These are phyloP conservation scores for Stichodactyla mertensii DNA, from an alignment of 64 coral and sea anemone genomes.

Conservation along the genomic window DNA sequence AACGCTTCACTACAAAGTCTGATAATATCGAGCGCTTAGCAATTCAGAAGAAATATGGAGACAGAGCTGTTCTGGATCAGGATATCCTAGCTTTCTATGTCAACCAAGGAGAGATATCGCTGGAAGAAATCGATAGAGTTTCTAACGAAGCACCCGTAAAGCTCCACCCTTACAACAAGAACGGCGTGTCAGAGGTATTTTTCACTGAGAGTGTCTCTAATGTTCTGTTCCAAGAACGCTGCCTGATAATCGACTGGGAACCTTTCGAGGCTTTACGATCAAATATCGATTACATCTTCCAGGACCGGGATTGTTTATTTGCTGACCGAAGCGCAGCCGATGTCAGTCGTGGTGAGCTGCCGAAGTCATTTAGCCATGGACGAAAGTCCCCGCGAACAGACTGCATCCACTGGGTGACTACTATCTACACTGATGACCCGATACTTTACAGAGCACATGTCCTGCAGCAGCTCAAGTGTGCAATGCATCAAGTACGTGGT, in stretches of 20 bases:
- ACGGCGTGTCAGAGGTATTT: slow-evolving; percentile 42
- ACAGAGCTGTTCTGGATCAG: slow-evolving; percentile 59
- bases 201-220: slow-evolving; percentile 60
- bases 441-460: slow-evolving; percentile 70
- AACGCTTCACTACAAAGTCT: slow-evolving; percentile 91
- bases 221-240: slow-evolving; percentile 65
- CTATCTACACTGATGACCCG: slow-evolving; percentile 85
- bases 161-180: slow-evolving; percentile 57
- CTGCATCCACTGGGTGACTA: slow-evolving; percentile 77
- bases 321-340: slow-evolving; percentile 71
- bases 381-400: slow-evolving; percentile 58
- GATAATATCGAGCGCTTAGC: slow-evolving; percentile 89
- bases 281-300: slow-evolving; percentile 68
- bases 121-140: background rate
- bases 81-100: slow-evolving; percentile 79
- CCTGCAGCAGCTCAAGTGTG: slow-evolving; percentile 63
- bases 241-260: slow-evolving; percentile 84
- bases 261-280: slow-evolving; percentile 66
- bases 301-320: slow-evolving; percentile 51
- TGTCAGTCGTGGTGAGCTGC: slow-evolving; percentile 22
- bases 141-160: slow-evolving; percentile 32
- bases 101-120: slow-evolving; percentile 19
- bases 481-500: slow-evolving; percentile 29
- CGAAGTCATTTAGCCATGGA: slow-evolving; percentile 88
- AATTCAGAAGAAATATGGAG: slow-evolving; percentile 87